phyloP scores from a whole-genome alignment of 2,888 invertebrate species.

The Tetranychus piercei region DNA sequence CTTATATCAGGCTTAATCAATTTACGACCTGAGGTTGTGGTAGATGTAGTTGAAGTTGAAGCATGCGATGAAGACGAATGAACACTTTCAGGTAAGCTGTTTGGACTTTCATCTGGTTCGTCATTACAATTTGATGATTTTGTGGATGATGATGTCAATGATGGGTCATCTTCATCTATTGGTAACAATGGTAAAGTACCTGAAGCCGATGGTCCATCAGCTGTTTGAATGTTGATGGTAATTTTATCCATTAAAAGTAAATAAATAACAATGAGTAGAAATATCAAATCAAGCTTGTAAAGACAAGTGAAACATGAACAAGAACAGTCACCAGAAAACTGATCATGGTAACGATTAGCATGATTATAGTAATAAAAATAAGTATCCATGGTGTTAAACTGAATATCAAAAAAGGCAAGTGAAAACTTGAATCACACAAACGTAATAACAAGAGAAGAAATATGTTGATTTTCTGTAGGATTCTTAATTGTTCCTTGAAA shows the following conservation, averaged over 20 bases:
- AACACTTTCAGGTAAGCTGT: background rate
- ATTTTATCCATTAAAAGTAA: slow-evolving; percentile 5
- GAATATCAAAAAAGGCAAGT: background rate
- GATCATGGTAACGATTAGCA: background rate
- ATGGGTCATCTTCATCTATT: background rate
- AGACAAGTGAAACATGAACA: slow-evolving; percentile 7
- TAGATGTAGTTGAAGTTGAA: background rate
- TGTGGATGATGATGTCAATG: background rate
- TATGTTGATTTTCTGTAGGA: no score
- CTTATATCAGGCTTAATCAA: background rate
- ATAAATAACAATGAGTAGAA: background rate
- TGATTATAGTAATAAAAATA: background rate
- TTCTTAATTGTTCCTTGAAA: background rate
- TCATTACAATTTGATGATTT: background rate
- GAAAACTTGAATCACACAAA: no score
- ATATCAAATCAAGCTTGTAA: slow-evolving; percentile 2
- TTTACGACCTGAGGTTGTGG: background rate
- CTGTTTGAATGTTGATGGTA: background rate
- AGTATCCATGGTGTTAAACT: background rate
- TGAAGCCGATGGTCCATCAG: background rate
- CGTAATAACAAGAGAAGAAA: no score
- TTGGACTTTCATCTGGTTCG: background rate
- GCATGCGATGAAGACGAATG: background rate
- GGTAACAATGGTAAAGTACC: background rate
- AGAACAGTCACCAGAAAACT: background rate